phyloP scores from a whole-genome alignment of 2,113 vertebrate genomes.

The Parotia lawesii region DNA sequence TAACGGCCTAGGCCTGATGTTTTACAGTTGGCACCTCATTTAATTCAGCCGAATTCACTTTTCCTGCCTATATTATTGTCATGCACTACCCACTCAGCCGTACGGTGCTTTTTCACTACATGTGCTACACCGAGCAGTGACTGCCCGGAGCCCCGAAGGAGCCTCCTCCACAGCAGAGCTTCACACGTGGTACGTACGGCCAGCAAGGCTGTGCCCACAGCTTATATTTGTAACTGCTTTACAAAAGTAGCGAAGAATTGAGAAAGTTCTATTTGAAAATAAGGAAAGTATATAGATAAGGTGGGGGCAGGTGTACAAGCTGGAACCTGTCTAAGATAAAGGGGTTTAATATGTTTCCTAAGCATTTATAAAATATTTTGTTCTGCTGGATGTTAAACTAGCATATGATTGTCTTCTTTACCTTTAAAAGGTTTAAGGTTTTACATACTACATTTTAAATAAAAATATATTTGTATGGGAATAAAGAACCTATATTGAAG shows the following conservation, averaged over 20 bases:
- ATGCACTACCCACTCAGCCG: rapidly evolving
- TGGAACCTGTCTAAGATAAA: neutral
- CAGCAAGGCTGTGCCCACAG: neutral
- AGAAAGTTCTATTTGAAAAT: neutral
- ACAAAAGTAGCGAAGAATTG: neutral
- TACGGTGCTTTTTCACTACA: rapidly evolving
- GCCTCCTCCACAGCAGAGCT: neutral
- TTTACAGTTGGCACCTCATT: neutral
- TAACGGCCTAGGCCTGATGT: neutral
- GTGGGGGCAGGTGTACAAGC: neutral
- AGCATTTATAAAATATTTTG: neutral
- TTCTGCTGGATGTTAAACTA: neutral
- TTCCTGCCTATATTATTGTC: rapidly evolving
- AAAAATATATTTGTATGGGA: neutral
- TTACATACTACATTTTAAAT: neutral
- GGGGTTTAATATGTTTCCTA: neutral
- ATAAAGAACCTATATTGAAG: neutral
- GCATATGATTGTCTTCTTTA: neutral
- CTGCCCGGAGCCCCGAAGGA: neutral
- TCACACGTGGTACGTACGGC: rapidly evolving
- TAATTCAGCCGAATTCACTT: neutral
- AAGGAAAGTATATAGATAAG: no score
- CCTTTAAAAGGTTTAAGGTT: neutral
- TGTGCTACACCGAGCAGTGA: rapidly evolving
- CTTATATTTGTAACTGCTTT: neutral